A percentile compares a stretch with the other conserved stretches of the same genome.
phyloP scores from a whole-genome alignment of 2,113 vertebrate species.

The Podocnemis expansa region DNA sequence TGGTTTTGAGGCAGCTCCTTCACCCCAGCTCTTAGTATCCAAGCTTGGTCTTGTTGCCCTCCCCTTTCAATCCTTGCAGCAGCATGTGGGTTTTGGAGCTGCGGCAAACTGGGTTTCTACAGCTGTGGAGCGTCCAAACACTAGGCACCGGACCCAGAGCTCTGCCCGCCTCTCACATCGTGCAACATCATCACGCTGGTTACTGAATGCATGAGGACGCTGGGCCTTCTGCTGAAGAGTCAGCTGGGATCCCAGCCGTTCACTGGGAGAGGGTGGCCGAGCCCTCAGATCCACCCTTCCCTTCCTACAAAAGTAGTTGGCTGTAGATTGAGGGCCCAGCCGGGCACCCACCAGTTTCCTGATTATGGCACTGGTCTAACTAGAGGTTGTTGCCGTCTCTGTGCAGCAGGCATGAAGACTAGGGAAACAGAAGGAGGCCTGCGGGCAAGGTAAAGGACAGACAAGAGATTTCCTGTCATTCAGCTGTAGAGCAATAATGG shows the following conservation, averaged over 20 bases:
- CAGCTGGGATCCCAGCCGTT: background rate
- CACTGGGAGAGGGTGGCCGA: background rate
- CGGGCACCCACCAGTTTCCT: background rate
- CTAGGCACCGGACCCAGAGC: too few relatives aligned
- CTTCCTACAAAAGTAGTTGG: background rate
- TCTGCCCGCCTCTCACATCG: too few relatives aligned
- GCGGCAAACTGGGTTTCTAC: background rate
- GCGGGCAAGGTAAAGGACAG: background rate
- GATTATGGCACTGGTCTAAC: background rate
- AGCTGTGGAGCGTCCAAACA: background rate
- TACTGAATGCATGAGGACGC: too few relatives aligned
- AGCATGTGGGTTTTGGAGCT: background rate
- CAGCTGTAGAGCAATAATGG: background rate
- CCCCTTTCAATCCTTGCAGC: background rate
- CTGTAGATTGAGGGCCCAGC: background rate
- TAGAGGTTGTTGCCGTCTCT: background rate
- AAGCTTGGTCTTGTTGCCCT: background rate
- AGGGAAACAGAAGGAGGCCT: background rate
- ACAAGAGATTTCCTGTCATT: background rate
- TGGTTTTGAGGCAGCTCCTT: background rate
- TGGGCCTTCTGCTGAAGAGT: background rate
- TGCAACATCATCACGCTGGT: too few relatives aligned
- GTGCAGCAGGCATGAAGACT: background rate
- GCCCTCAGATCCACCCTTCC: background rate
- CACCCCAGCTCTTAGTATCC: background rate